Base-by-base conservation (phyloP, 2,113 vertebrate species). In the Microtus montanus region DNA sequence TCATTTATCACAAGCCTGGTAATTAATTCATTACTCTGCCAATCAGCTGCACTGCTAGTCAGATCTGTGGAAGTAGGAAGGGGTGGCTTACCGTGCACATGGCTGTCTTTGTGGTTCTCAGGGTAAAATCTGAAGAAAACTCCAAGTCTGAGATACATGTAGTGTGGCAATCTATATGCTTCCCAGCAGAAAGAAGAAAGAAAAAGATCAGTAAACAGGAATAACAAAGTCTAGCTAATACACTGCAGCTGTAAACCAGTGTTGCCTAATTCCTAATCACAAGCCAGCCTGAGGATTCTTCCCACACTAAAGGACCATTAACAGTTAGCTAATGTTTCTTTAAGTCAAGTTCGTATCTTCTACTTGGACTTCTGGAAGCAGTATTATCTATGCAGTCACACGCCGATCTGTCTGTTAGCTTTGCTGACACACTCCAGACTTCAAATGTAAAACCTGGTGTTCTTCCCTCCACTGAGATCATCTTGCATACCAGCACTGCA, bases 111-210 rank as follows among this genome's bases (percentile, higher is more conserved):
- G 98, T 99, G 88, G 99, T 98, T 97, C 98, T 98, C 97, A 99
- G 95, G 84, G 98, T 98, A 97, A 99, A 99, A 97, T 99, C 98
- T 17, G 99, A 98, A 58, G 98, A 96, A 97, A 99, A 99, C 96
- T 99, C 99, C 96, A 99, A 97, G 95, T 99, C 99, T 88, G 98
- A 98, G 90, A 98, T 94, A 66, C 98, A 97, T 35, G 98, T 98
- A 22, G 61, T 97, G 95, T 99, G 99, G 95, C 99, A 99, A 98
- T 99, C 97, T 2, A 99, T 98, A 17, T 35, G 98, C 99, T 99
- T 98, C 71, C 4, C 44, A 92, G 97, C 86, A 87, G 26, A 85
- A 89, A 58, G 38, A 78, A 91, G 84, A 30, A 44, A 84, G 58
- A 75, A 64, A 91, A 7, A 44, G 30, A 83, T 87, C 89, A 89